phyloP scores from a whole-genome alignment of 2,888 invertebrate species.

The Horisme vitalbata region DNA sequence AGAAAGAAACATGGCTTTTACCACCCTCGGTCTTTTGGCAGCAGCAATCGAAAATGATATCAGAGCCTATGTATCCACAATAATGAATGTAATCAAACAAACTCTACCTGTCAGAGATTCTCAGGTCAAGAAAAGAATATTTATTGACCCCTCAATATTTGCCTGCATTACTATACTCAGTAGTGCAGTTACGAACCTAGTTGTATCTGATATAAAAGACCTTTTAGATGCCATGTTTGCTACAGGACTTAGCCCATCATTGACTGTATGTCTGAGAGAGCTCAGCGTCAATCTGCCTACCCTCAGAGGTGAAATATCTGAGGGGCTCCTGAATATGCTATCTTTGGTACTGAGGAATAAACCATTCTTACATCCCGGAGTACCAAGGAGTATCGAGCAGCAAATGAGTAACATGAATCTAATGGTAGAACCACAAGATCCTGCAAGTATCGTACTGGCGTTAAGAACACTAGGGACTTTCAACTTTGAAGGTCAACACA shows the following conservation, averaged over 20 bases:
- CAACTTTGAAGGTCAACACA: slow-evolving; percentile 94
- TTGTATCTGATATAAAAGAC: slow-evolving; percentile 90
- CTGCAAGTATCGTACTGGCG: slow-evolving; percentile 93
- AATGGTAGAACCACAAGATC: slow-evolving; percentile 86
- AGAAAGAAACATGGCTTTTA: slow-evolving; percentile 93
- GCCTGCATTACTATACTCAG: slow-evolving; percentile 96
- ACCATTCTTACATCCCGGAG: slow-evolving; percentile 91
- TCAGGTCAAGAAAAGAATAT: slow-evolving; percentile 88
- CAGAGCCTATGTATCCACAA: slow-evolving; percentile 89
- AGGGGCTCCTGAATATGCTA: slow-evolving; percentile 95
- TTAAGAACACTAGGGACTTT: slow-evolving; percentile 95
- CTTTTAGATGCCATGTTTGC: slow-evolving; percentile 96
- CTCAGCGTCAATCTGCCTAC: slow-evolving; percentile 93
- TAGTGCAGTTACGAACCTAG: slow-evolving; percentile 91
- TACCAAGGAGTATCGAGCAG: slow-evolving; percentile 85
- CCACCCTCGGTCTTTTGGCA: slow-evolving; percentile 94
- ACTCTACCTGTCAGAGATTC: slow-evolving; percentile 90
- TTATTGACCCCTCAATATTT: slow-evolving; percentile 94
- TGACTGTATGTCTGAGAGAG: slow-evolving; percentile 95
- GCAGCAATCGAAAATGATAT: slow-evolving; percentile 94
- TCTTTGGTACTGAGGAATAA: slow-evolving; percentile 95
- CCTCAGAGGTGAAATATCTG: slow-evolving; percentile 94
- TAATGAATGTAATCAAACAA: slow-evolving; percentile 92
- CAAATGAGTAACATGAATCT: slow-evolving; percentile 73
- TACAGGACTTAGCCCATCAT: slow-evolving; percentile 93